Conservation (phyloP, 2,888 invertebrate species). For the Thysanoteuthis rhombus region DNA sequence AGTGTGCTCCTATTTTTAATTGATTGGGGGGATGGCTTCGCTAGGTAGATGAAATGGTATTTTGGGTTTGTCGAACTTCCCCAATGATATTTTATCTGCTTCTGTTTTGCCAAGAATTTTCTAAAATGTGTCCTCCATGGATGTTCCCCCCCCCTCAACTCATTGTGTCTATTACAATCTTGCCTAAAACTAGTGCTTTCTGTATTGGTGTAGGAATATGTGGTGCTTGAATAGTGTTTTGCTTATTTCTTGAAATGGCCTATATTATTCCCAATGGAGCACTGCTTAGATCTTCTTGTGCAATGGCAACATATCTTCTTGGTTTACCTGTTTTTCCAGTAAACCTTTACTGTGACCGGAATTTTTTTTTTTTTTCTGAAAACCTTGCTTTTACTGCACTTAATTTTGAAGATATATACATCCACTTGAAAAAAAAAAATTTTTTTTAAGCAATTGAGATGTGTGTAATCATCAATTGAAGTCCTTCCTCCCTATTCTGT, state of each 20-base stretch:
- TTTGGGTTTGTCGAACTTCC: too few species aligned
- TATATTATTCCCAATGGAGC: constrained; percentile 12
- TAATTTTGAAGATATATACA: background rate
- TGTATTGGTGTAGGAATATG: background rate
- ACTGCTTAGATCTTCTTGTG: background rate
- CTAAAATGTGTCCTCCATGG: background rate
- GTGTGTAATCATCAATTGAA: background rate
- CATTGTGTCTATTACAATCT: background rate
- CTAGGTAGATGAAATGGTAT: too few species aligned
- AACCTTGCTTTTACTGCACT: background rate
- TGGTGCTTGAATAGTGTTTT: background rate
- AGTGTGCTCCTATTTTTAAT: too few species aligned
- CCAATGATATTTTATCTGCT: too few species aligned
- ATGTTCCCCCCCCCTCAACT: background rate
- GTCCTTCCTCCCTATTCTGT: background rate
- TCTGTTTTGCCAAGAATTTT: too few species aligned
- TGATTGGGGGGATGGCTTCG: too few species aligned
- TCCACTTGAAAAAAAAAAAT: too few species aligned
- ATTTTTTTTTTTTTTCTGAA: too few species aligned
- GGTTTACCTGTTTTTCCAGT: background rate
- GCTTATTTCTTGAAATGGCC: background rate
- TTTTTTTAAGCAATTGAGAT: background rate
- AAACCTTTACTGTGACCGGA: background rate
- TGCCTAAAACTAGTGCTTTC: background rate
- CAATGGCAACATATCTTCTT: background rate